Evolutionary conservation across 92 coral and sea anemone species (phyloP), one percentile per base, ranked within the genome.

Genomic region (Micromussa lordhowensis): DNA sequence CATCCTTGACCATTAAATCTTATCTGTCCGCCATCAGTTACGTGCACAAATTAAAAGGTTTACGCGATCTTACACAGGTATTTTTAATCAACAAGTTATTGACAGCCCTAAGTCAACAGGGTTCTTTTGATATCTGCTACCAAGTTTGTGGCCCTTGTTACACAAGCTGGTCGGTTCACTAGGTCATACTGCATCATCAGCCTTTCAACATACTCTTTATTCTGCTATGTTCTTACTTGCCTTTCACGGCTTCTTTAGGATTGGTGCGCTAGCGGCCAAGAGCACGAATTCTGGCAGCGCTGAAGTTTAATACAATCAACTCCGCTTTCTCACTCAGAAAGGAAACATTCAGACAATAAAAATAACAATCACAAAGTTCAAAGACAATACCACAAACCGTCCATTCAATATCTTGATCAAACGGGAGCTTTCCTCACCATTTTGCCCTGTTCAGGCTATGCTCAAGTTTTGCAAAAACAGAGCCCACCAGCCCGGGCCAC

Each of bases 361-460:
- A 58, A 83, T 83, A 24, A 83, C 87, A 0, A 68, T 85, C 74
- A 26, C 88, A 1, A 4, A 74, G 13, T 53, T 44, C 21, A 73
- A 84, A 26, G 81, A 84, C 36, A 84, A 70, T 29, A 53, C 88
- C n/a, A 40, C 38, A 16, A 71, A 84, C 36, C 44, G 72, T n/a
- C n/a, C n/a, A n/a, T n/a, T n/a, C n/a, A n/a, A 54, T 17, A 54
- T 54, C 16, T 14, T 54, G 18, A 54, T 54, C 2, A 19, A 14
- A 54, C 16, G 21, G 3, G 59, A 54, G 59, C 8, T 40, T 40
- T 40, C 48, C 48, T 40, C 2, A 21, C 86, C 86, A 19, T 84
- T 34, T 55, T 90, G 86, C 82, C 93, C 82, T 21, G 81, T 90
- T 26, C 89, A 90, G 30, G 29, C 80, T 36, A 6, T 90, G 32